Percentiles rank a stretch among this genome's conserved stretches.
These are phyloP conservation scores for Taeniopygia guttata DNA, from an alignment of 2,797 vertebrate genomes.

Conservation along the genomic window DNA sequence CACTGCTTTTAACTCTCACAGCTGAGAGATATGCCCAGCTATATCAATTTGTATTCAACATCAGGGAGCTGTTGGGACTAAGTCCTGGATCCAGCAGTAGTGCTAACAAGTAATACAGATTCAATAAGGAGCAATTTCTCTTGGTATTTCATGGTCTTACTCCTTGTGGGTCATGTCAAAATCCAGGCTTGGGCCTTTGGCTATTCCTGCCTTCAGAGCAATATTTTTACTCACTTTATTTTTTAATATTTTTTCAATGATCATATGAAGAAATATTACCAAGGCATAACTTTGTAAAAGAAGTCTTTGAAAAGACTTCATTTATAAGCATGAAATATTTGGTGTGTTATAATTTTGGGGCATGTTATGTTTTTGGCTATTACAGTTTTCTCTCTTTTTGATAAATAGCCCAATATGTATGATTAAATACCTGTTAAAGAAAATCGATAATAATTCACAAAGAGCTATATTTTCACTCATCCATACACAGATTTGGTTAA, in stretches of 20 bases:
- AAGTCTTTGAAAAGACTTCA: not conserved
- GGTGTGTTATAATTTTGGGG: not conserved
- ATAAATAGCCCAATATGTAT: not conserved
- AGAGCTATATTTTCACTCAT: not conserved
- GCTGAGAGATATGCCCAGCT: not conserved
- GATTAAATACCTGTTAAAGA: not conserved
- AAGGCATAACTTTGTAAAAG: not conserved
- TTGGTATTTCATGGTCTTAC: not conserved
- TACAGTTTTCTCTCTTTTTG: not conserved
- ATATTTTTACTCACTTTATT: not conserved
- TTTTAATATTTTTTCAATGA: not conserved
- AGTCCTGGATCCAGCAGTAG: not conserved
- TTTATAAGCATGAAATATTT: not conserved
- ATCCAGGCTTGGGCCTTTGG: not conserved
- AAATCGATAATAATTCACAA: not conserved
- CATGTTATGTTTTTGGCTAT: not conserved
- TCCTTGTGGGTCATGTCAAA: not conserved
- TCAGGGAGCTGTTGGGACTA: not conserved
- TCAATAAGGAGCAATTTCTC: not conserved
- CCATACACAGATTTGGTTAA: not conserved
- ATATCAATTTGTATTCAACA: not conserved
- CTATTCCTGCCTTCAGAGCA: not conserved
- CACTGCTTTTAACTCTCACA: not conserved
- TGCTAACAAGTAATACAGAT: not conserved
- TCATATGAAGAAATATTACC: not conserved